Conservation (phyloP, 2,888 invertebrate genomes). For the Chymomyza caudatula region DNA sequence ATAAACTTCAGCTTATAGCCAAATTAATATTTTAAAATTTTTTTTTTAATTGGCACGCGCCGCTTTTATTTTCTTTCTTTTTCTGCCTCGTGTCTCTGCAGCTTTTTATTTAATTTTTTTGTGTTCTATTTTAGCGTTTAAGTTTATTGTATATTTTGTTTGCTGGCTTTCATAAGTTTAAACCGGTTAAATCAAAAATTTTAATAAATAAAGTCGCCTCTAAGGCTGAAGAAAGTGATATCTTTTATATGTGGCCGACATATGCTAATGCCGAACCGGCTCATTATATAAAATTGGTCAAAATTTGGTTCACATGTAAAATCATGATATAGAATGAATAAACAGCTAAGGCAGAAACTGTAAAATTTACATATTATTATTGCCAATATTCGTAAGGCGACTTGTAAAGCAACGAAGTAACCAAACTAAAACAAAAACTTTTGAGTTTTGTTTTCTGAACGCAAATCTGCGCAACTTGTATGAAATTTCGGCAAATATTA, state of each 20-base stretch:
- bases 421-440: slow-evolving; percentile 26
- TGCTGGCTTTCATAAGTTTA: neutral
- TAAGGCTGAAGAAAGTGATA: slow-evolving; percentile 1
- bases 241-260: neutral
- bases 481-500: slow-evolving; percentile 42
- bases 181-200: neutral
- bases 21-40: slow-evolving; percentile 10
- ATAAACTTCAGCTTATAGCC: slow-evolving; percentile 47
- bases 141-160: neutral
- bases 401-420: slow-evolving; percentile 22
- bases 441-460: slow-evolving; percentile 21
- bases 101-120: slow-evolving; percentile 8
- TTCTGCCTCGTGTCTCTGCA: slow-evolving; percentile 22
- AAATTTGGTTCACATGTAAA: slow-evolving; percentile 9
- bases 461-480: slow-evolving; percentile 29
- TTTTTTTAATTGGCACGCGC: slow-evolving; percentile 66
- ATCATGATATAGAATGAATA: slow-evolving; percentile 26
- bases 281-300: neutral
- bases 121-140: slow-evolving; percentile 10
- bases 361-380: neutral
- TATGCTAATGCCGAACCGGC: neutral
- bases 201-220: too few relatives aligned
- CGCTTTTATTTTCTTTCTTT: slow-evolving; percentile 32
- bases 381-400: neutral
- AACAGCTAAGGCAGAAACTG: neutral